These are phyloP conservation scores for Odontamblyopus lacepedii DNA, from an alignment of 2,797 vertebrate genomes.

Conservation along the genomic window DNA sequence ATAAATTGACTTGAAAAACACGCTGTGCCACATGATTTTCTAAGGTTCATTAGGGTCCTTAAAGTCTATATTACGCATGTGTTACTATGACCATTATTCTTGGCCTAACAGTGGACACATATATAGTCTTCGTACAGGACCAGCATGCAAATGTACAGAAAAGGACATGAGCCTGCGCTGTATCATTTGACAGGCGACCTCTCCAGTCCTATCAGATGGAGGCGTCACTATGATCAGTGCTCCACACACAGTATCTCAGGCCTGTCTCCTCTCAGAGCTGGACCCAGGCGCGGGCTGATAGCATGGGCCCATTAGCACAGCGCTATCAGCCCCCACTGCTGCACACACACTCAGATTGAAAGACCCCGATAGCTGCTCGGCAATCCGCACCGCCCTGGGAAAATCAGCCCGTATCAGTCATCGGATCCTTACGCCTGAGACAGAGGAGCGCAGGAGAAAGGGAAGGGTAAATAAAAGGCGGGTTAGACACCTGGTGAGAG, in stretches of 20 bases:
- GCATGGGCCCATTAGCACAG: constrained; percentile 90
- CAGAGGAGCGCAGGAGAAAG: constrained; percentile 57
- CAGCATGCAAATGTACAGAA: constrained; percentile 61
- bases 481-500: constrained; percentile 61
- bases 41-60: background rate
- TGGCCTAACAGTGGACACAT: background rate
- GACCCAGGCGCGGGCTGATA: constrained; percentile 85
- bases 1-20: no score
- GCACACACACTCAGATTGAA: constrained; percentile 83
- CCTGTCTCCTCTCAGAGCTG: constrained; percentile 68
- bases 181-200: constrained; percentile 89
- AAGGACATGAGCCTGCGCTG: constrained; percentile 81
- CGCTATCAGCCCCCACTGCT: constrained; percentile 87
- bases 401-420: constrained; percentile 87
- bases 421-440: constrained; percentile 85
- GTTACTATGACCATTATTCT: background rate
- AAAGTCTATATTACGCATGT: background rate
- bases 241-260: constrained; percentile 63
- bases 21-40: no score
- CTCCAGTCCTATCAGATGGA: constrained; percentile 87
- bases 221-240: constrained; percentile 84
- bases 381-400: constrained; percentile 82
- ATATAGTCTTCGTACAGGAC: constrained; percentile 4
- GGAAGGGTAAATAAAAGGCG: constrained; percentile 51
- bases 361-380: constrained; percentile 83